Conservation (phyloP, 2,797 vertebrate species). For the Pyrocephalus nanus region DNA sequence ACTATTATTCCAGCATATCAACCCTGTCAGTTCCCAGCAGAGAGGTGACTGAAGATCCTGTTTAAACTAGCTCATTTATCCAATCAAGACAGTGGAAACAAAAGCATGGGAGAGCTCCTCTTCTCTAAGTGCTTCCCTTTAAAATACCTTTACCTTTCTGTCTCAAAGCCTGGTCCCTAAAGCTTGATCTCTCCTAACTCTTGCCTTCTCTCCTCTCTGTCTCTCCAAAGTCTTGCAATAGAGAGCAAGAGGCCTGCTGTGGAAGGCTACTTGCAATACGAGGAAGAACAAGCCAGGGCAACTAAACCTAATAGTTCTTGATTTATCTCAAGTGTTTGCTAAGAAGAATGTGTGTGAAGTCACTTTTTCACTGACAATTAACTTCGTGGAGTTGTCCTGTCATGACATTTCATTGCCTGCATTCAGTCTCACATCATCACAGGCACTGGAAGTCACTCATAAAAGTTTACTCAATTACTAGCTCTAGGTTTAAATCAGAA, state of each 20-base stretch:
- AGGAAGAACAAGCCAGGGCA: not conserved
- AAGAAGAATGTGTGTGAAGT: not conserved
- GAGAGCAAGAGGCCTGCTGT: not conserved
- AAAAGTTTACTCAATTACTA: not conserved
- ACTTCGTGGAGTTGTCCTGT: not conserved
- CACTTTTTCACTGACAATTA: not conserved
- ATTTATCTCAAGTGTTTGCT: not conserved
- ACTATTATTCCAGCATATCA: constrained; percentile 17
- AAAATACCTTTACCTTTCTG: not conserved
- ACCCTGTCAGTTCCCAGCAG: not conserved
- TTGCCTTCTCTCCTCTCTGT: not conserved
- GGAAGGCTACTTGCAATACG: not conserved
- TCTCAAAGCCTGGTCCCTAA: not conserved
- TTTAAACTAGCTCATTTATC: constrained; percentile 53
- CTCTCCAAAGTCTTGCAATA: not conserved
- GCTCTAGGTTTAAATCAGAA: not conserved
- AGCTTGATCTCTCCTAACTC: not conserved
- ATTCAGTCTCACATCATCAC: not conserved
- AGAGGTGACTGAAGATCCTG: not conserved
- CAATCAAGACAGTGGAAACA: constrained; percentile 26
- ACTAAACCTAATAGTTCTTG: not conserved
- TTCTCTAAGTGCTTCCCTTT: not conserved
- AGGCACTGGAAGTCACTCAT: not conserved
- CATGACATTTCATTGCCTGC: not conserved
- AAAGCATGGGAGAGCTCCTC: not conserved